Evolutionary conservation across 2,113 vertebrate species (phyloP).

Genomic region (Tylochromis polylepis): DNA sequence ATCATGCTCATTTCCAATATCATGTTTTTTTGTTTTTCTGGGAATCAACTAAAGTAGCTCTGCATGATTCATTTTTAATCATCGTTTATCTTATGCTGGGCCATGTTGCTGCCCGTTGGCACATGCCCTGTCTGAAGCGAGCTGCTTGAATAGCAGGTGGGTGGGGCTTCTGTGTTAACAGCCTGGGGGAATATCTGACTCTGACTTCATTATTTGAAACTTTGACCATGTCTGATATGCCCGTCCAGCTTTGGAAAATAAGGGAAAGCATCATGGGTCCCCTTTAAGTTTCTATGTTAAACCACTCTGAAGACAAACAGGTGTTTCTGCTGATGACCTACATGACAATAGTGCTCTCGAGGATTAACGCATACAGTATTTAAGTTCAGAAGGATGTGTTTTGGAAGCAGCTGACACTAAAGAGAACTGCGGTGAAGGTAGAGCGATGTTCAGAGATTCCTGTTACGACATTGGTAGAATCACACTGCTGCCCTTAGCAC

Average conservation of each 20-base stretch:
- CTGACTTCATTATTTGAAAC: not conserved
- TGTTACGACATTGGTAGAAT: constrained; percentile 67
- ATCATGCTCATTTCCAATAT: not conserved
- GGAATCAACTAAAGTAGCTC: not conserved
- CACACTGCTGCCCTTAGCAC: constrained; percentile 37
- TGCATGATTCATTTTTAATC: rapidly evolving
- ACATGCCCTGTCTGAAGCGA: not conserved
- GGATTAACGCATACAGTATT: not conserved
- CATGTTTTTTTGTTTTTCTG: not conserved
- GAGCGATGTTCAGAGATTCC: constrained; percentile 66
- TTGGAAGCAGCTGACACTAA: constrained; percentile 8
- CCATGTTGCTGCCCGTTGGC: not conserved
- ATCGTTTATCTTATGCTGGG: not conserved
- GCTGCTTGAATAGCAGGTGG: not conserved
- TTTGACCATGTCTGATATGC: not conserved
- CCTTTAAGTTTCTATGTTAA: not conserved
- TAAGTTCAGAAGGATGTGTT: not conserved
- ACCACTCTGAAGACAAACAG: not conserved
- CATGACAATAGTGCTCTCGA: not conserved
- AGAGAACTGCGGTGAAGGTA: constrained; percentile 35
- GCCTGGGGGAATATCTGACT: not conserved
- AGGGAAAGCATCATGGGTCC: not conserved
- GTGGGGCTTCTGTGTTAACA: not conserved
- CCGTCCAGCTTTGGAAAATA: not conserved
- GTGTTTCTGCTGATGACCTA: not conserved